These are phyloP conservation scores for Brachypalpus laphriformis DNA, from an alignment of 2,888 invertebrate genomes.

Conservation along the genomic window DNA sequence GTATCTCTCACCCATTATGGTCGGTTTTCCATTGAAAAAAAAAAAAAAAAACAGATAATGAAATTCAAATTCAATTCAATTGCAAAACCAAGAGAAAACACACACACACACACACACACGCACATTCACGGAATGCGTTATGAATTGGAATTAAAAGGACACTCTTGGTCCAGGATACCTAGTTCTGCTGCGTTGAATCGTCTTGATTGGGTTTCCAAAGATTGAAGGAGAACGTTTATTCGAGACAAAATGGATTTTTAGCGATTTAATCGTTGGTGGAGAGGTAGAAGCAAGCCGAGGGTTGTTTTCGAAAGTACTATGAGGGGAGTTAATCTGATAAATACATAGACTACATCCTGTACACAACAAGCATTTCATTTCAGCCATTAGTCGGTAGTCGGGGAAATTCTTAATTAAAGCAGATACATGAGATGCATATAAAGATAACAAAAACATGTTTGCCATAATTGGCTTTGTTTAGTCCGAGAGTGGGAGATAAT, in stretches of 20 bases:
- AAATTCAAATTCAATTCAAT: background rate
- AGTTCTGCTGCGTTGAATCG: background rate
- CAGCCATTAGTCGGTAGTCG: background rate
- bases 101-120: no score
- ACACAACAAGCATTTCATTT: background rate
- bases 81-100: no score
- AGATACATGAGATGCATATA: slow-evolving; percentile 26
- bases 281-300: background rate
- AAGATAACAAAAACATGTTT: slow-evolving; percentile 27
- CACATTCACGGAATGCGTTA: background rate
- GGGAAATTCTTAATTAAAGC: slow-evolving; percentile 15
- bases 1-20: background rate
- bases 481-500: background rate
- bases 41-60: background rate
- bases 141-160: background rate
- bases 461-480: slow-evolving; percentile 15
- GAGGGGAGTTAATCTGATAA: no score
- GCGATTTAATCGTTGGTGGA: background rate
- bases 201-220: background rate
- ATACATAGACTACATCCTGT: background rate
- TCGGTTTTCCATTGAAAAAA: background rate
- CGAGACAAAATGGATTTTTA: background rate
- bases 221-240: background rate
- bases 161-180: background rate
- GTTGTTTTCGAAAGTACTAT: no score